Evolutionary conservation across 2,797 vertebrate genomes (phyloP).

Genomic region (Clarias platycephalus): DNA sequence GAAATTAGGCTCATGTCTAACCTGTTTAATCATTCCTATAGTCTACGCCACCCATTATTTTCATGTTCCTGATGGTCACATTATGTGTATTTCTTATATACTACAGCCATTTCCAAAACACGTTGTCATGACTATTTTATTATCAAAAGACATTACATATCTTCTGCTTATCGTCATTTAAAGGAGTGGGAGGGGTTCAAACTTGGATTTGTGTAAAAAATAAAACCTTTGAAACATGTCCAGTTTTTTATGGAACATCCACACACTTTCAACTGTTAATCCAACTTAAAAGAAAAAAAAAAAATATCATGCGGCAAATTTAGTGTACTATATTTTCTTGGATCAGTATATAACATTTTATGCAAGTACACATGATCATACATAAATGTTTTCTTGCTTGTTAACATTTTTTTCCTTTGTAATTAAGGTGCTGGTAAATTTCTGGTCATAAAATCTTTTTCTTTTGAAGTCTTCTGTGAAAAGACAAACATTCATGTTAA

Average conservation of each 20-base stretch:
- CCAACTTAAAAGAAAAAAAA: constrained; percentile 64
- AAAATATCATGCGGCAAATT: constrained; percentile 72
- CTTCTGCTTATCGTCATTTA: constrained; percentile 69
- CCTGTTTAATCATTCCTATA: background rate
- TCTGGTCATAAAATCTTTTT: constrained; percentile 65
- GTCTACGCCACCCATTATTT: background rate
- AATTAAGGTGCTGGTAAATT: constrained; percentile 80
- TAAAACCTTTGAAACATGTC: constrained; percentile 62
- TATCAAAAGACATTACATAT: constrained; percentile 99
- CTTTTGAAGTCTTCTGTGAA: constrained; percentile 61
- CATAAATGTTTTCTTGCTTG: constrained; percentile 60
- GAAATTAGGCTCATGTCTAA: background rate
- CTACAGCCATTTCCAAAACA: constrained; percentile 66
- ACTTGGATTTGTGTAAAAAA: constrained; percentile 87
- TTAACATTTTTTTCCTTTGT: constrained; percentile 62
- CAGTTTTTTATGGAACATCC: constrained; percentile 57
- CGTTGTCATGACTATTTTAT: constrained; percentile 94
- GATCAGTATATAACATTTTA: constrained; percentile 76
- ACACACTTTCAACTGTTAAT: constrained; percentile 39
- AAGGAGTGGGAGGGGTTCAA: constrained; percentile 80
- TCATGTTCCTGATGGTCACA: background rate
- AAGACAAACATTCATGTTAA: constrained; percentile 73
- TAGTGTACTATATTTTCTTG: constrained; percentile 76
- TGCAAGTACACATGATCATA: constrained; percentile 75
- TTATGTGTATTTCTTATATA: background rate